phyloP scores from a whole-genome alignment of 2,797 vertebrate genomes.

The Zenarchopterus dispar region DNA sequence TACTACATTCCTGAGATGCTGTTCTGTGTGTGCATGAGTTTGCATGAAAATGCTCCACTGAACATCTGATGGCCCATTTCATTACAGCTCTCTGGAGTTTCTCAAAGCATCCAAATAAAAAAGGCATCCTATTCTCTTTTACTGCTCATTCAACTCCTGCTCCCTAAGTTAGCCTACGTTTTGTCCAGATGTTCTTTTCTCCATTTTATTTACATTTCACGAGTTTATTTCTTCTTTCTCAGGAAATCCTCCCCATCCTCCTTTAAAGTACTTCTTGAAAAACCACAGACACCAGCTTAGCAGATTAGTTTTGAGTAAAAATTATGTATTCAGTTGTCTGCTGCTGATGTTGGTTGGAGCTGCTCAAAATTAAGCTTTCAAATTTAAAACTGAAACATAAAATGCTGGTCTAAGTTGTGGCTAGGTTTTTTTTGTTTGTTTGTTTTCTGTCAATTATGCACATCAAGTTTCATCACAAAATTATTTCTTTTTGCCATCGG shows the following conservation, averaged over 20 bases:
- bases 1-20: slow-evolving; percentile 51
- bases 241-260: not conserved
- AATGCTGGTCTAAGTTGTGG: not conserved
- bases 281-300: slow-evolving; percentile 60
- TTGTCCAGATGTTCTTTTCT: slow-evolving; percentile 26
- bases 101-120: slow-evolving; percentile 34
- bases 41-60: slow-evolving; percentile 30
- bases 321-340: slow-evolving; percentile 45
- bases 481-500: no score
- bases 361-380: slow-evolving; percentile 1
- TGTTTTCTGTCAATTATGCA: no score
- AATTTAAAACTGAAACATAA: slow-evolving; percentile 4
- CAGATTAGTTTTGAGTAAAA: slow-evolving; percentile 47
- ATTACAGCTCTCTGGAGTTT: slow-evolving; percentile 49
- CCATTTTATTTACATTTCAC: slow-evolving; percentile 22
- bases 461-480: no score
- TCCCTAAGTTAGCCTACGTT: slow-evolving; percentile 17
- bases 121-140: slow-evolving; percentile 7
- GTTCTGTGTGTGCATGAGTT: slow-evolving; percentile 17
- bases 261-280: not conserved
- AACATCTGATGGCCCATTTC: slow-evolving; percentile 53
- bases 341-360: slow-evolving; percentile 16
- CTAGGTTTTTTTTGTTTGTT: no score
- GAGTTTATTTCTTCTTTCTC: slow-evolving; percentile 8
- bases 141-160: slow-evolving; percentile 3